Base-by-base conservation (phyloP, 1,140 invertebrate genomes). In the roundworm (Caenorhabditis elegans) region DNA sequence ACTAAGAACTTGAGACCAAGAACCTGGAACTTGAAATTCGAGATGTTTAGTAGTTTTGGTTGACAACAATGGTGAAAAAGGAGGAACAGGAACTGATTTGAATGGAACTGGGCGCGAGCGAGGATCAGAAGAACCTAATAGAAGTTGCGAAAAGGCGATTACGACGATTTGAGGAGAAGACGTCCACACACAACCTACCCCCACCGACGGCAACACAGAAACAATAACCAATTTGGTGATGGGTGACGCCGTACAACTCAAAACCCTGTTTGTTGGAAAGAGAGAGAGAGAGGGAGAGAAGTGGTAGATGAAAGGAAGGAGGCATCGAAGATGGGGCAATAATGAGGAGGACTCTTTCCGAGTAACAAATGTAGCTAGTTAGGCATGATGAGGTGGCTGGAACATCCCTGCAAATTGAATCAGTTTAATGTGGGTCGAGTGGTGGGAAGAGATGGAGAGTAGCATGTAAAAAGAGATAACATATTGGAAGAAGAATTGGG, bases 201-300 rank as follows among this genome's bases (percentile, higher is more conserved):
- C 28, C n/a, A 15, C 13, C 31, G 19, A 36, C n/a, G 34, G 10
- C 31, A 5, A 53, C 28, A 39, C n/a, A 39, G 34, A 70, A 70
- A 70, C 60, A 70, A 70, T 77, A 49, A 77, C 75, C 75, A 48
- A 49, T 77, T 77, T 77, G 43, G 43, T 77, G 47, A 77, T 77
- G 75, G 75, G 75, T 77, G 75, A 43, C 75, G 43, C 22, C 75
- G 47, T 77, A n/a, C 43, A 77, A 47, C 43, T 77, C 43, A 77
- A 77, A 43, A 77, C 43, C 43, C 75, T 48, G 75, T 77, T 47
- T 47, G 39, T 15, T 11, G 75, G 75, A 28, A 49, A 49, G 46
- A 49, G 70, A n/a, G 3, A 31, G 31, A n/a, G 28, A 46, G 39
- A 22, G 11, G 60, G 31, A 17, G 31, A 46, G 70, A 47, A 76